Conservation (phyloP, 1,140 invertebrate genomes). For the Marisa cornuarietis region DNA sequence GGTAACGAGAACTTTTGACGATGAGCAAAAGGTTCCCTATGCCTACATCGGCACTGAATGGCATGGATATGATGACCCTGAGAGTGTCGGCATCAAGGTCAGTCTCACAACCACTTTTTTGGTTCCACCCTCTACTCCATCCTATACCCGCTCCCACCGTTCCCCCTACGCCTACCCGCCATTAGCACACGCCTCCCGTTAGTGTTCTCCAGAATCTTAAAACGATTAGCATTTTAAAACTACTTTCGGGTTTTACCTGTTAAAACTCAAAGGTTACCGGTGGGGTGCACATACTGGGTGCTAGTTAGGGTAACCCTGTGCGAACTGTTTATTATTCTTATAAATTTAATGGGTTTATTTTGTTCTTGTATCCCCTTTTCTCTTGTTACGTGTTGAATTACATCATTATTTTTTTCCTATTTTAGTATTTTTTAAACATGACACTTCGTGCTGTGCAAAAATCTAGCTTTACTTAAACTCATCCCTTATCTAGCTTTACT, state of each 20-base stretch:
- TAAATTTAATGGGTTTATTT: not conserved
- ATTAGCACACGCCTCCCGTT: not conserved
- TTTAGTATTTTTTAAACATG: too few relatives aligned
- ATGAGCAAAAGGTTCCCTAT: slow-evolving; percentile 79
- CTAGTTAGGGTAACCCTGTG: too few relatives aligned
- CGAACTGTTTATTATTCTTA: not conserved
- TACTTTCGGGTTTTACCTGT: too few relatives aligned
- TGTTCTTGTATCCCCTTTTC: too few relatives aligned
- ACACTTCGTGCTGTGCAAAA: too few relatives aligned
- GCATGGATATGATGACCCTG: slow-evolving; percentile 85
- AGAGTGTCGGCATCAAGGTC: slow-evolving; percentile 79
- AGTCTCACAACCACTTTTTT: not conserved
- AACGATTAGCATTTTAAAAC: too few relatives aligned
- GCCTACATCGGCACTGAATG: slow-evolving; percentile 83
- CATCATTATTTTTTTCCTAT: too few relatives aligned
- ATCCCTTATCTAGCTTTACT: too few relatives aligned
- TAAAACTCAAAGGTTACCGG: not conserved
- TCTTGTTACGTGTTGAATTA: too few relatives aligned
- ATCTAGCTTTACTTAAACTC: too few relatives aligned
- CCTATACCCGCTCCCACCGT: not conserved
- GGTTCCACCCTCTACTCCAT: not conserved
- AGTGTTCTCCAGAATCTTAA: not conserved
- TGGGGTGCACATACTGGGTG: not conserved
- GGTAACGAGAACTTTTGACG: slow-evolving; percentile 69
- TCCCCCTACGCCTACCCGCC: not conserved